Percentiles rank a stretch among this genome's conserved stretches.
Conservation (phyloP, 2,113 vertebrate genomes). For the Bettongia penicillata region DNA sequence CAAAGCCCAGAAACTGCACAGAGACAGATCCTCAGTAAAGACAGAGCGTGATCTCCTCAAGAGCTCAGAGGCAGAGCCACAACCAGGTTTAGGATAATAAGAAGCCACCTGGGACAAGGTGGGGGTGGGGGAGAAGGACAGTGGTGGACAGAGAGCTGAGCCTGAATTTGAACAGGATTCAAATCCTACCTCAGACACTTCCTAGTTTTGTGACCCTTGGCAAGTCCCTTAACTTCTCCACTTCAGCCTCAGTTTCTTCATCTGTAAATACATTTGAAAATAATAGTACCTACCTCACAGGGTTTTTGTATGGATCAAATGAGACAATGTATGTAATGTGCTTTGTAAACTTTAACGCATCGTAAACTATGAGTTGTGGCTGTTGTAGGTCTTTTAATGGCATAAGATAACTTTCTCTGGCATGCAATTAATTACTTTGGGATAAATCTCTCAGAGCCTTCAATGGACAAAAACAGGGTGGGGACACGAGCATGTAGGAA, state of each 20-base stretch:
- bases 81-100: neutral
- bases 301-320: neutral
- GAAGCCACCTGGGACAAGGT: neutral
- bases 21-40: neutral
- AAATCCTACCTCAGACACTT: neutral
- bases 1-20: neutral
- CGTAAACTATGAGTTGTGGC: neutral
- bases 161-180: neutral
- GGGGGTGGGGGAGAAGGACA: neutral
- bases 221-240: conserved; percentile 1
- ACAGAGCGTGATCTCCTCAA: too few relatives aligned
- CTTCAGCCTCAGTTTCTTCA: neutral
- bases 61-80: neutral
- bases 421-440: neutral
- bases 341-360: too few relatives aligned
- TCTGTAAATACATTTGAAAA: neutral
- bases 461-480: neutral
- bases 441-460: neutral
- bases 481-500: neutral
- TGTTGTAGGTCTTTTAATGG: neutral
- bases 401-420: neutral
- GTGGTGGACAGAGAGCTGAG: neutral
- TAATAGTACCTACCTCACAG: neutral
- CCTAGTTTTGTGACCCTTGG: neutral
- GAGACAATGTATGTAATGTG: neutral